Evolutionary conservation across 2,888 invertebrate species (phyloP).

Genomic region (Dexiosoma caninum): DNA sequence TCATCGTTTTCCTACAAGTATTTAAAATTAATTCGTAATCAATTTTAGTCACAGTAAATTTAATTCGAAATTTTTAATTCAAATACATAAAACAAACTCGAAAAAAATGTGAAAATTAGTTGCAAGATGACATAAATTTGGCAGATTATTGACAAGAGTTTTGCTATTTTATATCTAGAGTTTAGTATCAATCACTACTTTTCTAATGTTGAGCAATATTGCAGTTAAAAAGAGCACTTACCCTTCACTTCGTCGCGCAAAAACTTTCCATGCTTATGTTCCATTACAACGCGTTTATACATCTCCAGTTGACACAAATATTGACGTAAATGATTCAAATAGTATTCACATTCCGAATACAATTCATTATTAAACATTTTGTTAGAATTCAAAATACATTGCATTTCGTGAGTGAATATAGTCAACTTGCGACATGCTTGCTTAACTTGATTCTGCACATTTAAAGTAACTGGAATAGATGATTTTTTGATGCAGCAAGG

Average conservation of each 20-base stretch:
- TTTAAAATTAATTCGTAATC: no score
- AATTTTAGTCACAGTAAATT: no score
- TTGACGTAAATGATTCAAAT: constrained; percentile 54
- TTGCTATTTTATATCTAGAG: no score
- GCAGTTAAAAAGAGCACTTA: constrained; percentile 55
- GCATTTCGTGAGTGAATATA: constrained; percentile 65
- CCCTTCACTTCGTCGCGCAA: constrained; percentile 53
- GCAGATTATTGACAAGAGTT: no score
- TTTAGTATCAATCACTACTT: no score
- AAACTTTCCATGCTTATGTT: constrained; percentile 68
- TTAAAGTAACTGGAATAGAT: constrained; percentile 66
- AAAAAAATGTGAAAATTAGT: no score
- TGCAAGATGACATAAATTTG: no score
- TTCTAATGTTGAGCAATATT: no score
- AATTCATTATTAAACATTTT: constrained; percentile 66
- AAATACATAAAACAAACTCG: no score
- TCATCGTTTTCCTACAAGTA: no score
- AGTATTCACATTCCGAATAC: constrained; percentile 67
- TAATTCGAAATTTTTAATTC: no score
- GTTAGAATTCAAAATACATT: constrained; percentile 66
- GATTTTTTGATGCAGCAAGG: constrained; percentile 42
- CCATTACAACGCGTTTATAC: constrained; percentile 66
- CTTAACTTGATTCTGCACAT: constrained; percentile 71
- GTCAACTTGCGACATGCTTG: constrained; percentile 67
- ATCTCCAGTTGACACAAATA: constrained; percentile 43